Percentiles rank a stretch among this genome's conserved stretches.
phyloP scores from a whole-genome alignment of 1,140 invertebrate species.

The Apolygus lucorum region DNA sequence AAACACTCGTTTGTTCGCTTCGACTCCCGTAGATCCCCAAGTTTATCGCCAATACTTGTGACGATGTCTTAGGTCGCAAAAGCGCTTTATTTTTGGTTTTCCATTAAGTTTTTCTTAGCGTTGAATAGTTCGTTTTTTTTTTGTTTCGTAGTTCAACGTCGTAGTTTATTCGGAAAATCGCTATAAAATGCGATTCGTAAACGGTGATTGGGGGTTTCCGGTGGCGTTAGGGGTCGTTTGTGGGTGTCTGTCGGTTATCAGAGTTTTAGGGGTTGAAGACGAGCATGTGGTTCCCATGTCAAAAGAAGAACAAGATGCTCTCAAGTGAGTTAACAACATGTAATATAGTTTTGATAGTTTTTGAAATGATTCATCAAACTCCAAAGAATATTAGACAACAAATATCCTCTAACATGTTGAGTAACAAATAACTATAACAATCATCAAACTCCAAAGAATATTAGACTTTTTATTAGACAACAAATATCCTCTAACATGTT shows the following conservation, averaged over 20 bases:
- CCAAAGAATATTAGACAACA: neutral
- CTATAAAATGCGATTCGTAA: neutral
- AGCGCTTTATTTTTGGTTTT: neutral
- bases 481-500: neutral
- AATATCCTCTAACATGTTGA: neutral
- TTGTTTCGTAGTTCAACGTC: neutral
- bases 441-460: neutral
- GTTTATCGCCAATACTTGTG: neutral
- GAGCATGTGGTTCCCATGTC: slow-evolving; percentile 47
- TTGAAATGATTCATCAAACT: neutral
- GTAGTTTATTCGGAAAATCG: neutral
- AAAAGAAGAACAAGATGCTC: slow-evolving; percentile 44
- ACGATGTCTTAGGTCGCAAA: slow-evolving; percentile 2
- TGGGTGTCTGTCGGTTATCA: neutral
- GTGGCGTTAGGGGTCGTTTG: neutral
- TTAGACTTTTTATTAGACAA: neutral
- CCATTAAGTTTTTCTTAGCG: neutral
- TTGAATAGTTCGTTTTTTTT: neutral
- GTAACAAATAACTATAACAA: neutral
- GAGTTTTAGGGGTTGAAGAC: slow-evolving; percentile 8
- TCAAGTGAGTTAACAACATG: slow-evolving; percentile 41
- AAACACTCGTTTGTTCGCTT: neutral
- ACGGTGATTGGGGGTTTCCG: neutral
- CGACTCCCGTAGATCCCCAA: neutral
- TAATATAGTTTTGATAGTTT: neutral